A percentile compares a stretch with the other conserved stretches of the same genome.
These are phyloP conservation scores for Philereme vetulata DNA, from an alignment of 2,888 invertebrate species.

Conservation along the genomic window DNA sequence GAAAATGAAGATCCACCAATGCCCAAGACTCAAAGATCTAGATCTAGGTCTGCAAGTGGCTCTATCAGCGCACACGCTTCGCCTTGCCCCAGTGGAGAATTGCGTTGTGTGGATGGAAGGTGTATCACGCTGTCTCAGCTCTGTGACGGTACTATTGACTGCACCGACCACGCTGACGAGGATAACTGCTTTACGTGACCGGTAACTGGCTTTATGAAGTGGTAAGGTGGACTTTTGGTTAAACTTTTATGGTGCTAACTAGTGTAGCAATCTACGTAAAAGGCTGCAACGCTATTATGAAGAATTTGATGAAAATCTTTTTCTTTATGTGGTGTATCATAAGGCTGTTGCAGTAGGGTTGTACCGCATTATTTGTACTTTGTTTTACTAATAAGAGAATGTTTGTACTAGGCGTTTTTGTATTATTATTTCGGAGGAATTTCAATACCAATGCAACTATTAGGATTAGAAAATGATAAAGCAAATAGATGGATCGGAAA, in stretches of 20 bases:
- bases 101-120: constrained; percentile 86
- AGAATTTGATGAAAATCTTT: too few relatives aligned
- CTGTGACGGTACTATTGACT: constrained; percentile 85
- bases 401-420: too few relatives aligned
- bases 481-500: too few relatives aligned
- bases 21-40: constrained; percentile 1
- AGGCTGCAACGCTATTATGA: too few relatives aligned
- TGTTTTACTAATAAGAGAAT: too few relatives aligned
- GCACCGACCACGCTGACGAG: constrained; percentile 86
- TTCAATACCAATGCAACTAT: too few relatives aligned
- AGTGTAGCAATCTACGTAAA: neutral
- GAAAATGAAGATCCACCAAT: constrained; percentile 44
- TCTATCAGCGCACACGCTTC: constrained; percentile 67
- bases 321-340: too few relatives aligned
- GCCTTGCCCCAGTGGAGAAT: constrained; percentile 80
- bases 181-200: constrained; percentile 84
- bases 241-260: constrained; percentile 5
- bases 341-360: too few relatives aligned
- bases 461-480: too few relatives aligned
- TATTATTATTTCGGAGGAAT: too few relatives aligned
- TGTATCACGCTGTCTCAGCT: constrained; percentile 86
- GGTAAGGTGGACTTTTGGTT: constrained; percentile 34
- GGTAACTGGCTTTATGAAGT: constrained; percentile 27
- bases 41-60: constrained; percentile 5
- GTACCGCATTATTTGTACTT: too few relatives aligned